Evolutionary conservation across 2,888 invertebrate species (phyloP), one percentile per base, ranked within the genome.

Genomic region (Drosophila paranaensis): DNA sequence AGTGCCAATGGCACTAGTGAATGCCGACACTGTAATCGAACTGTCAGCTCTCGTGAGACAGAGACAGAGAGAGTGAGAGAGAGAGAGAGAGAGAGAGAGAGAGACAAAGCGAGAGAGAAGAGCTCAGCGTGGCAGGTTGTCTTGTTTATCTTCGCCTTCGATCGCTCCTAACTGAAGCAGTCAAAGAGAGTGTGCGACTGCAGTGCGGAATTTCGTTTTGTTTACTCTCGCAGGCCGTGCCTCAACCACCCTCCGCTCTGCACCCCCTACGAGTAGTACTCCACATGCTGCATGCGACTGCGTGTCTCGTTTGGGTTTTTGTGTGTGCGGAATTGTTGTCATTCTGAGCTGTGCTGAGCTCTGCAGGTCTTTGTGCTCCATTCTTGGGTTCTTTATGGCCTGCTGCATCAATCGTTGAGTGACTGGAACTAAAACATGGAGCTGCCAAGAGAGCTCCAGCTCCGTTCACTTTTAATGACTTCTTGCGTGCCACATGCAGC

Each of bases 401-500:
- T 76, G 79, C 79, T 84, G 81, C 82, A 84, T 67, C 74, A 71
- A 58, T 56, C 62, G 50, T 45, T 76, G 74, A 74, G 58, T 70
- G 75, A 64, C 60, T 74, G 74, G 60, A 74, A 69, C 74, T 70
- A 57, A 63, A 60, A 64, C 67, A 40, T 42, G 46, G 35, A 62
- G 62, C 61, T 72, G 74, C 60, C 67, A 71, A 56, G 67, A 68
- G 63, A 50, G 63, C 50, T 63, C 33, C 37, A 73, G 61, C 65
- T 40, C 25, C 62, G 56, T 74, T 77, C 77, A 74, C 69, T 71
- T 77, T 81, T 73, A 83, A 80, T 80, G 82, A 78, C 77, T 72
- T 87, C 85, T 83, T 87, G 83, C 87, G 83, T 83, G 83, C 87
- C 84, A 87, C 87, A 83, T 83, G 87, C 82, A 81, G 67, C 57